These are phyloP conservation scores for Dromococcyx pavoninus DNA, from an alignment of 2,797 vertebrate species.

Conservation along the genomic window DNA sequence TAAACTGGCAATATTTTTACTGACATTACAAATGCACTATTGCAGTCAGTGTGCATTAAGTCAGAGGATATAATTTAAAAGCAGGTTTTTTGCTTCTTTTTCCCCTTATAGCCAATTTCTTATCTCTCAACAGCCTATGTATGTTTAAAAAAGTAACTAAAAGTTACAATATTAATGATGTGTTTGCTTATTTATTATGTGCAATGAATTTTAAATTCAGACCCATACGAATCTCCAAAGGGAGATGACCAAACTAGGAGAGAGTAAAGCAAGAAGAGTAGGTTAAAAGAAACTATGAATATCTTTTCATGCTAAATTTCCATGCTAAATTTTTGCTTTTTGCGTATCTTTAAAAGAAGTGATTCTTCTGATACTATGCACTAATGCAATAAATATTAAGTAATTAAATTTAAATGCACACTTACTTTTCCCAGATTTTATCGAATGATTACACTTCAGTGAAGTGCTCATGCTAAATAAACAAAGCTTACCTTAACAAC, in stretches of 20 bases:
- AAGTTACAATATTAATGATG: conserved; percentile 59
- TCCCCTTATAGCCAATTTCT: background rate
- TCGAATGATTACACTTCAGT: conserved; percentile 53
- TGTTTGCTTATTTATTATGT: conserved; percentile 53
- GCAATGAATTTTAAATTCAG: conserved; percentile 43
- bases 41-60: background rate
- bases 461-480: conserved; percentile 56
- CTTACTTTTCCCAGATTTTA: conserved; percentile 51
- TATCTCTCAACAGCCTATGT: background rate
- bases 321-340: conserved; percentile 4
- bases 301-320: background rate
- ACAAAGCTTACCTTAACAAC: conserved; percentile 60
- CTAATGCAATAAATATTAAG: conserved; percentile 14
- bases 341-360: background rate
- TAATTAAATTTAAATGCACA: conserved; percentile 50
- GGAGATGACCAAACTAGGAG: conserved; percentile 24
- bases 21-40: background rate
- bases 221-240: background rate
- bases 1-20: background rate
- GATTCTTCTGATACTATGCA: background rate
- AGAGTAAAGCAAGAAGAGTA: conserved; percentile 4
- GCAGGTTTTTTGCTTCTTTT: background rate
- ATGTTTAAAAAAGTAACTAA: conserved; percentile 30
- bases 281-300: background rate
- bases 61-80: conserved; percentile 23